Evolutionary conservation across 1,140 invertebrate species (phyloP).

Genomic region (Neodiprion lecontei): DNA sequence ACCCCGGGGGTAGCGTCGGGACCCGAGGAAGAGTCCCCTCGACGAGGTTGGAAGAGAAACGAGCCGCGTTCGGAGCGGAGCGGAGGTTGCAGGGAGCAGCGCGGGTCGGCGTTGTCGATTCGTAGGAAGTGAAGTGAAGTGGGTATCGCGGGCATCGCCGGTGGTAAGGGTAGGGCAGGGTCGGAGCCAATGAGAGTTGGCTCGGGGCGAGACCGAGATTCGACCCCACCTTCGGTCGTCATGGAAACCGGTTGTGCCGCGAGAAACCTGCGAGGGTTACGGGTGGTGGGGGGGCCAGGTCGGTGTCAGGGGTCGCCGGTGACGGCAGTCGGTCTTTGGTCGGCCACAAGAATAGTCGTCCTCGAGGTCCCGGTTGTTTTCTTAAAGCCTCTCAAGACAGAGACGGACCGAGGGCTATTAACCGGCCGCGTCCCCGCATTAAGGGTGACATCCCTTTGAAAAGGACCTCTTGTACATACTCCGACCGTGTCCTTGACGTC

Average conservation of each 20-base stretch:
- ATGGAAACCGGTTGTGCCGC: slow-evolving; percentile 56
- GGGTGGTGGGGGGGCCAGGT: slow-evolving; percentile 52
- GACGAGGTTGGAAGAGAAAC: slow-evolving; percentile 32
- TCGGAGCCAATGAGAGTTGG: slow-evolving; percentile 55
- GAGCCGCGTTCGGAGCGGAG: background rate
- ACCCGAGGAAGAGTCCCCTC: no score
- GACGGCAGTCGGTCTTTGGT: slow-evolving; percentile 61
- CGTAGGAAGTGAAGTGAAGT: no score
- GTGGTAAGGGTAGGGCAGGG: slow-evolving; percentile 33
- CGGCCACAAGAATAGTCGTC: slow-evolving; percentile 59
- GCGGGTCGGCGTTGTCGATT: background rate
- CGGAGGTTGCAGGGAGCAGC: slow-evolving; percentile 9
- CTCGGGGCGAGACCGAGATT: slow-evolving; percentile 55
- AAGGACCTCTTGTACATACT: background rate
- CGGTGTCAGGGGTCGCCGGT: slow-evolving; percentile 60
- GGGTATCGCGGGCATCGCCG: no score
- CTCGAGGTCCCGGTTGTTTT: slow-evolving; percentile 31
- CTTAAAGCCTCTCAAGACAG: slow-evolving; percentile 6
- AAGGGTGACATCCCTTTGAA: background rate
- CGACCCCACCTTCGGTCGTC: slow-evolving; percentile 60
- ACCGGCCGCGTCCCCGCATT: background rate
- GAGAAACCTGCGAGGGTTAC: slow-evolving; percentile 52
- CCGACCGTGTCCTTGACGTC: no score
- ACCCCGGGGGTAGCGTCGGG: no score
- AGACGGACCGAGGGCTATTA: background rate